phyloP scores from a whole-genome alignment of 2,113 vertebrate genomes.

The Tamias sibiricus region DNA sequence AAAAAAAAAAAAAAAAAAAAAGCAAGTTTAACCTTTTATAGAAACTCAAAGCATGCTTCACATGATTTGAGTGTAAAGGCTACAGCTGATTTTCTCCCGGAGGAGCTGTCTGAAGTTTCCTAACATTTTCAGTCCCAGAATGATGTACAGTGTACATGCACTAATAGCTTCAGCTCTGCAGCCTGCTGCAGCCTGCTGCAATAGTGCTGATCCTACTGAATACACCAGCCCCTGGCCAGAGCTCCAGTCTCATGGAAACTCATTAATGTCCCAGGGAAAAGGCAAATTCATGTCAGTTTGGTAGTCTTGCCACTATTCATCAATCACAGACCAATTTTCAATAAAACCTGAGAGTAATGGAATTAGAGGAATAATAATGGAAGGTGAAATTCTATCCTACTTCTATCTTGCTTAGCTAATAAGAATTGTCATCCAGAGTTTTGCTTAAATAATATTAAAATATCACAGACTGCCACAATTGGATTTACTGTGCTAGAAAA shows the following conservation, averaged over 20 bases:
- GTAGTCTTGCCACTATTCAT: background rate
- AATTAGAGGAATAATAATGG: background rate
- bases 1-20: no score
- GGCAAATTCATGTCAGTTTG: background rate
- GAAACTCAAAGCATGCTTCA: slow-evolving; percentile 5
- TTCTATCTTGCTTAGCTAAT: slow-evolving; percentile 37
- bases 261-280: background rate
- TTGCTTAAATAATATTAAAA: slow-evolving; percentile 72
- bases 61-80: background rate
- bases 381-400: slow-evolving; percentile 4
- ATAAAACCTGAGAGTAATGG: slow-evolving; percentile 6
- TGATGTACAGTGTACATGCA: accelerated
- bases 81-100: background rate
- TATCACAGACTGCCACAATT: slow-evolving; percentile 23
- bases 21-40: slow-evolving; percentile 5
- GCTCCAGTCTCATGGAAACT: background rate
- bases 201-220: background rate
- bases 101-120: background rate
- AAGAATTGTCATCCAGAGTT: slow-evolving; percentile 50
- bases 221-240: background rate
- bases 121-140: background rate
- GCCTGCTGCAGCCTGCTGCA: background rate
- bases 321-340: slow-evolving; percentile 40
- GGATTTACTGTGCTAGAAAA: slow-evolving; percentile 31
- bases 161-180: background rate